phyloP scores from a whole-genome alignment of 2,113 vertebrate genomes.

The Antechinus flavipes region DNA sequence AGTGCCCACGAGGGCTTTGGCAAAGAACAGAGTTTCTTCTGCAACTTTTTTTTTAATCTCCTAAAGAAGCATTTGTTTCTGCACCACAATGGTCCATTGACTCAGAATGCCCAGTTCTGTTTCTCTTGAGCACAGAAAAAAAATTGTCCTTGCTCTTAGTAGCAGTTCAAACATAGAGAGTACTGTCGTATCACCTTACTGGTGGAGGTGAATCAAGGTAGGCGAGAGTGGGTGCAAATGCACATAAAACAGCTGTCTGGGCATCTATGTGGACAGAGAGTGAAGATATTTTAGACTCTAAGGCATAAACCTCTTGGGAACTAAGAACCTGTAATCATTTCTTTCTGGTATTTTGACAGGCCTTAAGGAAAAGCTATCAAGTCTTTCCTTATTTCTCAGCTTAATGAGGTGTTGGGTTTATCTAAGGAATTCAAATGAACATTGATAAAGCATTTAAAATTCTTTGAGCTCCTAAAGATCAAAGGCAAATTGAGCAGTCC shows the following conservation, averaged over 20 bases:
- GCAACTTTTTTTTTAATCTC: not conserved
- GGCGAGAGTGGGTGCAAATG: not conserved
- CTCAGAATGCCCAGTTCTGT: not conserved
- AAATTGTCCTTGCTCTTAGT: not conserved
- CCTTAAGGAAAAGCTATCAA: conserved; percentile 58
- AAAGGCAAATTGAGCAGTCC: conserved; percentile 63
- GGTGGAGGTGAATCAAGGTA: not conserved
- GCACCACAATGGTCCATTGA: not conserved
- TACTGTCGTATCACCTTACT: not conserved
- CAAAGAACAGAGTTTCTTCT: not conserved
- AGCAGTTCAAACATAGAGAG: not conserved
- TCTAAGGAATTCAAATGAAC: conserved; percentile 69
- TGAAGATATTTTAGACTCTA: not conserved
- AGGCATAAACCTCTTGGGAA: conserved; percentile 53
- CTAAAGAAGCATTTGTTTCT: not conserved
- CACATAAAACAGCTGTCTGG: not conserved
- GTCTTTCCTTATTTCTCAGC: conserved; percentile 52
- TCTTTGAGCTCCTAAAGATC: conserved; percentile 63
- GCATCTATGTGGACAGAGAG: not conserved
- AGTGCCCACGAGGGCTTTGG: not conserved
- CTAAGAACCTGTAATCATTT: conserved; percentile 37
- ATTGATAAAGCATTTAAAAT: conserved; percentile 72
- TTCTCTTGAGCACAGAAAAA: not conserved
- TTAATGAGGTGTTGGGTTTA: conserved; percentile 64
- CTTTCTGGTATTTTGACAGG: conserved; percentile 66